phyloP scores from a whole-genome alignment of 2,888 invertebrate genomes.

The Eristalis intricaria region DNA sequence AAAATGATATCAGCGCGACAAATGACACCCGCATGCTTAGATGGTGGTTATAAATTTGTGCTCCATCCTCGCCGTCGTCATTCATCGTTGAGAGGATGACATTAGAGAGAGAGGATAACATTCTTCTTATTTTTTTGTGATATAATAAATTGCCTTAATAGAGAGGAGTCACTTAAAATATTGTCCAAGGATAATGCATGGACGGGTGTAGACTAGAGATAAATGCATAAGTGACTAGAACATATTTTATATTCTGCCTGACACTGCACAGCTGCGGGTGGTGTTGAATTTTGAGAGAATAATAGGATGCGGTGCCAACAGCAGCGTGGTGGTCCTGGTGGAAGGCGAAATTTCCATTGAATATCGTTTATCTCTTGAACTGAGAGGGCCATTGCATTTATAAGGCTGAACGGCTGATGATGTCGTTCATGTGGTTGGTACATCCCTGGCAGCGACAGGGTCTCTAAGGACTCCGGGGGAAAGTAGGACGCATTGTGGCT shows the following conservation, averaged over 20 bases:
- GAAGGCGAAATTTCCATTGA: not conserved
- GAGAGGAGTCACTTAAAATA: conserved; percentile 26
- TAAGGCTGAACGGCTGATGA: not conserved
- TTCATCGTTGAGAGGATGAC: conserved; percentile 11
- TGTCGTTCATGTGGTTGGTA: not conserved
- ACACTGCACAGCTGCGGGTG: not conserved
- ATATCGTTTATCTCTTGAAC: not conserved
- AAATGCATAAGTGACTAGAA: not conserved
- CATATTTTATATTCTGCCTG: not conserved
- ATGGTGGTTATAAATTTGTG: not conserved
- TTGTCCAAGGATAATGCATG: conserved; percentile 37
- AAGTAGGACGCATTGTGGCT: not conserved
- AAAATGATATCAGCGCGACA: not conserved
- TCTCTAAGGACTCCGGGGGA: not conserved
- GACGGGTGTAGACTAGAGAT: not conserved
- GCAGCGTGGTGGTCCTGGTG: not conserved
- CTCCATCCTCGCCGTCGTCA: not conserved
- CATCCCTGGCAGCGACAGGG: not conserved
- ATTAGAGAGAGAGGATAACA: not conserved
- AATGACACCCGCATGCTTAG: not conserved
- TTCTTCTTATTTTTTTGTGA: not conserved
- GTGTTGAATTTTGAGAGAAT: not conserved
- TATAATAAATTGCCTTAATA: conserved; percentile 29
- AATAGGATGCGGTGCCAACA: not conserved
- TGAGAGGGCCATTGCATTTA: not conserved